Evolutionary conservation across 2,888 invertebrate genomes (phyloP).

Genomic region (Hybos culiciformis): DNA sequence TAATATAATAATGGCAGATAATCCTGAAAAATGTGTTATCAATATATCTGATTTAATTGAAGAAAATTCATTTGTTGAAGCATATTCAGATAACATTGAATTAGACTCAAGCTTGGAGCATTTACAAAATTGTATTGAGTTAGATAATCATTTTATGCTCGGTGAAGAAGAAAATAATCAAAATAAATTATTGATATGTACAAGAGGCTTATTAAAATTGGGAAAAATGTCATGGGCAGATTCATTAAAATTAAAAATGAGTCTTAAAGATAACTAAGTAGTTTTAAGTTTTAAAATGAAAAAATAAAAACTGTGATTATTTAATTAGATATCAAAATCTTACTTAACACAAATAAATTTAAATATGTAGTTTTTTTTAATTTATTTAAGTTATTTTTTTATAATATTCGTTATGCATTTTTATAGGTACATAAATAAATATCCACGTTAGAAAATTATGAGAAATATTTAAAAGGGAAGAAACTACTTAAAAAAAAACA

Average conservation of each 20-base stretch:
- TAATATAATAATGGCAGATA: constrained; percentile 23
- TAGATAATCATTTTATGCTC: constrained; percentile 20
- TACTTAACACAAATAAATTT: no score
- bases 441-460: no score
- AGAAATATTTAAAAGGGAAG: no score
- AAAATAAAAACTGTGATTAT: neutral
- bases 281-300: neutral
- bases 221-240: constrained; percentile 34
- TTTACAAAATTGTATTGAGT: constrained; percentile 21
- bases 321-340: no score
- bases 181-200: constrained; percentile 20
- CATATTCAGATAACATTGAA: constrained; percentile 20
- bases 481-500: no score
- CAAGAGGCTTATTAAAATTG: constrained; percentile 23
- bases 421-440: no score
- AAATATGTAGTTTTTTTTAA: neutral
- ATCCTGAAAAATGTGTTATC: constrained; percentile 22
- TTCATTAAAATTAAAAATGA: constrained; percentile 18
- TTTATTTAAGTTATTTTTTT: no score
- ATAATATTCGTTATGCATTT: no score
- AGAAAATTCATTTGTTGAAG: constrained; percentile 22
- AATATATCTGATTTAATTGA: constrained; percentile 32
- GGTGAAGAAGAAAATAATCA: constrained; percentile 18
- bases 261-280: neutral
- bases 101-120: constrained; percentile 23